Evolutionary conservation across 2,797 vertebrate genomes (phyloP), one percentile per base, ranked within the genome.

Genomic region (Rhinatrema bivittatum): DNA sequence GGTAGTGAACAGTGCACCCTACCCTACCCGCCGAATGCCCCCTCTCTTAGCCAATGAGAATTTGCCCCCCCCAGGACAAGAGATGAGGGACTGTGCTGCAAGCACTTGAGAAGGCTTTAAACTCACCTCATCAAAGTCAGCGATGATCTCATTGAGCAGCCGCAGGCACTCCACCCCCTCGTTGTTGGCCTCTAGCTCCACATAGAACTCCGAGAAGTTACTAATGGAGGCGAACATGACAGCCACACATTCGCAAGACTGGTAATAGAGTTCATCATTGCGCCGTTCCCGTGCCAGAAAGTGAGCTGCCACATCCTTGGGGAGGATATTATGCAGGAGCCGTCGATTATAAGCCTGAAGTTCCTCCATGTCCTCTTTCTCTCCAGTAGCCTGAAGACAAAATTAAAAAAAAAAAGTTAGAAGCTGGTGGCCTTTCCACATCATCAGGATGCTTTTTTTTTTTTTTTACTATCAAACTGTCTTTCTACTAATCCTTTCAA

Each of bases 301-400:
- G 50, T 97, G 92, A 2, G 91, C 91, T 0, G 94, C 93, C 36
- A 97, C 92, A 1, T 97, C 94, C 70, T 94, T 97, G 31, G 93
- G 93, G 53, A 97, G 79, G 57, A 97, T 97, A 57, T 97, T 97
- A 48, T 96, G 93, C 37, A 97, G 87, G 50, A 97, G 81, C 52
- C 93, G 82, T 5, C 93, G 84, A 56, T 97, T 97, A 62, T 96
- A 97, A 3, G 93, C 93, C 72, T 97, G 93, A 5, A 97, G 84
- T 46, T 97, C 91, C 64, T 97, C 93, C 93, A 97, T 97, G 68
- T 95, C 93, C 61, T 97, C 93, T 66, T 97, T 97, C 78, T 97
- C 93, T 3, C 92, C 87, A 4, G 93, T 96, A 34, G 93, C 93
- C 93, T 97, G 68, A 2, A 6, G 32, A 20, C 6, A 16, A 6